phyloP scores from a whole-genome alignment of 2,888 invertebrate species.

The Choreutis nemorana region DNA sequence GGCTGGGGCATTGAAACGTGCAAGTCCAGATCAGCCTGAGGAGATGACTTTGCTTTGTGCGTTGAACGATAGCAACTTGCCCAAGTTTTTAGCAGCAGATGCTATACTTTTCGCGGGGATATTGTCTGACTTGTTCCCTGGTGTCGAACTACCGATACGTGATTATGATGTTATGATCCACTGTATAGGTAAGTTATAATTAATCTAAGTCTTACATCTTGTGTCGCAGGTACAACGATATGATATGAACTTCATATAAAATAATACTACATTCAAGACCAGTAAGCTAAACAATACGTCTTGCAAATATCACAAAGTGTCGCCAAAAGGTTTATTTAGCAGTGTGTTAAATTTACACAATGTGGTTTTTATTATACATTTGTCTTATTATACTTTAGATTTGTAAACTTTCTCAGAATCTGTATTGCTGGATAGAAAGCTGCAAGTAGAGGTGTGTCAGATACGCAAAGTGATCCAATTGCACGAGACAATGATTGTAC shows the following conservation, averaged over 20 bases:
- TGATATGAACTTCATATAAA: too few relatives aligned
- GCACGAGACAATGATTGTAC: constrained; percentile 89
- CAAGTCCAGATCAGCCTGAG: constrained; percentile 84
- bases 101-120: constrained; percentile 87
- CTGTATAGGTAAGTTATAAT: constrained; percentile 64
- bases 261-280: too few relatives aligned
- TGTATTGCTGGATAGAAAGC: constrained; percentile 62
- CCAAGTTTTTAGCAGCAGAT: constrained; percentile 89
- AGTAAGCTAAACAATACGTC: too few relatives aligned
- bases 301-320: too few relatives aligned
- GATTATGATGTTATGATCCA: constrained; percentile 81
- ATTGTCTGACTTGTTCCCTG: constrained; percentile 89
- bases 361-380: too few relatives aligned
- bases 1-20: constrained; percentile 89
- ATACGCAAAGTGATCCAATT: constrained; percentile 83
- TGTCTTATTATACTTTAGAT: constrained; percentile 32
- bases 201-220: not conserved
- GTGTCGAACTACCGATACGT: constrained; percentile 77
- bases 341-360: too few relatives aligned
- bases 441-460: constrained; percentile 73
- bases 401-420: constrained; percentile 23
- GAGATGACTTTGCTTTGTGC: constrained; percentile 86
- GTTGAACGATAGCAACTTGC: constrained; percentile 87
- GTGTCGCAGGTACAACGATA: constrained; percentile 75
- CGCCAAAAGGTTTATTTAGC: constrained; percentile 24